Base-by-base conservation (phyloP, 2,797 vertebrate genomes). In the Oreochromis mossambicus region DNA sequence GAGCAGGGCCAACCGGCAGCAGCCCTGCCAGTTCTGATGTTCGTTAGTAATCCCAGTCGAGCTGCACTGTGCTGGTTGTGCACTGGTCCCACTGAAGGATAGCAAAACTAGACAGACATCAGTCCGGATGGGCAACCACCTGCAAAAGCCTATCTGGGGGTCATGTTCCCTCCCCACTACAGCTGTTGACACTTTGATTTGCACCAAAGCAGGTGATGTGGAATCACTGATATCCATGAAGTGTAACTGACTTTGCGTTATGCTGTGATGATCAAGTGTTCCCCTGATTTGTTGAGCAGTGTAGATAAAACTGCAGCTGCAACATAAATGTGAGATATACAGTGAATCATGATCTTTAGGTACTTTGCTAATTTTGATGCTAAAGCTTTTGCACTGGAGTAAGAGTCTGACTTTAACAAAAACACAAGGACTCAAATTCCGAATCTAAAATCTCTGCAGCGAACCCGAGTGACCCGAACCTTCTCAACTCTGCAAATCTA, bases 111-210 rank as follows among this genome's bases (percentile, higher is more conserved):
- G 12, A 66, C n/a, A 8, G 12, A 3, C 8, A 8, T 68, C 36
- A 68, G 63, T 14, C 34, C 21, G 34, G 36, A 41, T n/a, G 34
- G 12, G 0, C 34, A 68, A 41, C 61, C 19, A 8, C 34, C 34
- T 66, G 34, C 32, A 61, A 61, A 61, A 63, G 6, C 19, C 34
- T 63, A 7, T 13, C 61, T 38, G 34, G 17, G 58, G 61, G 36
- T 41, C 61, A 8, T 2, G 0, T 38, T 41, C 0, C 58, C 4
- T 13, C 19, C 36, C 0, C 7, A 8, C 19, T 41, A 13, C 36
- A 8, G 19, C 61, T 26, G 38, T 43, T 26, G 38, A 26, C 3
- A 70, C 21, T 46, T 46, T 70, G 0, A 43, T 70, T 70, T 70
- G 34, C 61, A 38, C 19, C 11, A 21, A 66, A 38, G 61, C 61